Evolutionary conservation across 2,113 vertebrate genomes (phyloP).

Genomic region (Orycteropus afer): DNA sequence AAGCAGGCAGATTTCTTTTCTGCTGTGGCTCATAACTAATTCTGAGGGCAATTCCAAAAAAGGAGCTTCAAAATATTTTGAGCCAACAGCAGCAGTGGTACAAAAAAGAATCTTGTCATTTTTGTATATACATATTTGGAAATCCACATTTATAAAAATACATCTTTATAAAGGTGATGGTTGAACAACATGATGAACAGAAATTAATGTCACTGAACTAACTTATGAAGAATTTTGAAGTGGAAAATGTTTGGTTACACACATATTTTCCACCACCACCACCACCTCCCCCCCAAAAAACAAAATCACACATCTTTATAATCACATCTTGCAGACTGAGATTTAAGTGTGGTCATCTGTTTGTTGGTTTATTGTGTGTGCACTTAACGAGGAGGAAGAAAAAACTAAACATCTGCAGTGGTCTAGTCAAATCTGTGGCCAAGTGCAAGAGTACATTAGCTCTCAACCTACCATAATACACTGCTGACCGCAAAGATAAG

Average conservation of each 20-base stretch:
- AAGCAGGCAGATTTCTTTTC: not conserved
- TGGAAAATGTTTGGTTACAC: not conserved
- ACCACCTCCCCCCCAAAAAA: too few species aligned
- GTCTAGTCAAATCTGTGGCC: not conserved
- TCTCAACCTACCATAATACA: not conserved
- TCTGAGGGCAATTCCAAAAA: not conserved
- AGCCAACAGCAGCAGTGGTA: not conserved
- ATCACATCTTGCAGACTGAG: not conserved
- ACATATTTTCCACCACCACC: not conserved
- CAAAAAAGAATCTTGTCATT: not conserved
- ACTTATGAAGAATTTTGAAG: not conserved
- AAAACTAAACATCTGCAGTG: not conserved
- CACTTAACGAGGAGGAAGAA: not conserved
- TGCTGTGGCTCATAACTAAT: not conserved
- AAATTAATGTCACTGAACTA: not conserved
- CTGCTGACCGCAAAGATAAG: not conserved
- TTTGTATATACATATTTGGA: not conserved
- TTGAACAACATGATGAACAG: not conserved
- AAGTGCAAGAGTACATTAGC: not conserved
- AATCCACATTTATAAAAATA: slow-evolving; percentile 1
- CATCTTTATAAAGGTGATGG: not conserved
- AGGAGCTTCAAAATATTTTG: not conserved
- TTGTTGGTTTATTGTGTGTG: not conserved
- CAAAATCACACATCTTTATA: not conserved
- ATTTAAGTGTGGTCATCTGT: not conserved